Evolutionary conservation across 1,140 invertebrate species (phyloP).

Genomic region (Popillia japonica): DNA sequence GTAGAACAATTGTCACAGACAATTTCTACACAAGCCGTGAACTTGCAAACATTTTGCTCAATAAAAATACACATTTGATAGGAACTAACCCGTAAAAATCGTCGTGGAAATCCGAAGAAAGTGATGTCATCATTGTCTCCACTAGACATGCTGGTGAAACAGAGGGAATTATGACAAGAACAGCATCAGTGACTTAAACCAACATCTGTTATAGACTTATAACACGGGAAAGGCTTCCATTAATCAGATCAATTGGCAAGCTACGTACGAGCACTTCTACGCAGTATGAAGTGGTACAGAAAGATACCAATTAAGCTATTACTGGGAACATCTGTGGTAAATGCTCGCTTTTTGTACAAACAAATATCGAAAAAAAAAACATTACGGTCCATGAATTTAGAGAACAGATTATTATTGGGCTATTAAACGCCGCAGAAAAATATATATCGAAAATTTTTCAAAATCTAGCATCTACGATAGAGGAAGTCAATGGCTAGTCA

Average conservation of each 20-base stretch:
- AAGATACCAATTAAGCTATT: constrained; percentile 59
- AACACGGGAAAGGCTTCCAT: constrained; percentile 58
- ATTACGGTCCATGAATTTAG: constrained; percentile 33
- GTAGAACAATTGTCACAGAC: constrained; percentile 58
- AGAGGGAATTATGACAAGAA: too few species aligned
- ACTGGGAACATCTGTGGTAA: too few species aligned
- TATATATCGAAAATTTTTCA: neutral
- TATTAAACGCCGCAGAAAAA: constrained; percentile 5
- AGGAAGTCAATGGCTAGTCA: neutral
- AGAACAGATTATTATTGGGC: constrained; percentile 33
- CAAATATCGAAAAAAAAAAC: constrained; percentile 4
- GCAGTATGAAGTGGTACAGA: constrained; percentile 54
- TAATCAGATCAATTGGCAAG: constrained; percentile 56
- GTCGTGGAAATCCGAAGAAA: too few species aligned
- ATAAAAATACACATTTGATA: constrained; percentile 55
- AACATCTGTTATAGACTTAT: constrained; percentile 55
- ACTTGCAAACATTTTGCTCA: constrained; percentile 56
- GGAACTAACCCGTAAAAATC: constrained; percentile 54
- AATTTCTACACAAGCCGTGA: constrained; percentile 60
- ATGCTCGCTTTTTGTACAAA: constrained; percentile 48
- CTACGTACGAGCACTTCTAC: constrained; percentile 43
- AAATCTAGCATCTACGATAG: neutral
- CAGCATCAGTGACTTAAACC: constrained; percentile 56
- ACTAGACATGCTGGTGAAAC: too few species aligned
- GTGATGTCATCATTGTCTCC: too few species aligned